A percentile compares a stretch with the other conserved stretches of the same genome.
phyloP scores from a whole-genome alignment of 2,113 vertebrate genomes.

The Misgurnus anguillicaudatus region DNA sequence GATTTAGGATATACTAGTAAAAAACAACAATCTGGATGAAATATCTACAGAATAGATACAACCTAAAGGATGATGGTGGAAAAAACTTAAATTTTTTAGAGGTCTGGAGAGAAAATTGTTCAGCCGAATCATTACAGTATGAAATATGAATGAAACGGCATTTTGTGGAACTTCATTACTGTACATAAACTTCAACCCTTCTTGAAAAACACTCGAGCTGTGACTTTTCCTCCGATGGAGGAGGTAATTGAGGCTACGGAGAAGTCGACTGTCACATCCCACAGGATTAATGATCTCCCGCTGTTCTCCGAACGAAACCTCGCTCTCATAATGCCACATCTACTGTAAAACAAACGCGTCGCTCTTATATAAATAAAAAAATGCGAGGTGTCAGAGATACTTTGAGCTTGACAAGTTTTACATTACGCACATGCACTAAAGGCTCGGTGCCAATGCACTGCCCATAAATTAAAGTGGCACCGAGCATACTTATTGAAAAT shows the following conservation, averaged over 20 bases:
- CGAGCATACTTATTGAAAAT: conserved; percentile 71
- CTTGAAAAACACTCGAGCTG: neutral
- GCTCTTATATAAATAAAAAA: conserved; percentile 50
- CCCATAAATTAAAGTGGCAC: conserved; percentile 71
- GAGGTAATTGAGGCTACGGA: conserved; percentile 26
- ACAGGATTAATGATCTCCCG: conserved; percentile 43
- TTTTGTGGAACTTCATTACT: conserved; percentile 38
- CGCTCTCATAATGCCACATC: conserved; percentile 28
- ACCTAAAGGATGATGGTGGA: neutral
- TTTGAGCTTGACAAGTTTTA: conserved; percentile 56
- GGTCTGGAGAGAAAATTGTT: neutral
- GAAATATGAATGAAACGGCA: conserved; percentile 31
- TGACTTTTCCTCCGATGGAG: conserved; percentile 8
- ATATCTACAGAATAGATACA: neutral
- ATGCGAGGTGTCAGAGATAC: conserved; percentile 55
- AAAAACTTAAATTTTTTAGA: neutral
- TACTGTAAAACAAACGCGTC: conserved; percentile 46
- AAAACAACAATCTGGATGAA: neutral
- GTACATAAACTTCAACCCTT: conserved; percentile 30
- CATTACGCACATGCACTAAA: conserved; percentile 48
- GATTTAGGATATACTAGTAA: no score
- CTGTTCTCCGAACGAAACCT: conserved; percentile 9
- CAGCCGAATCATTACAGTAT: conserved; percentile 1
- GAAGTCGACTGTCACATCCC: conserved; percentile 27
- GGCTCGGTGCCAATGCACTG: conserved; percentile 51